Base-by-base conservation (phyloP, 2,113 vertebrate genomes). In the Hemibagrus wyckioides region DNA sequence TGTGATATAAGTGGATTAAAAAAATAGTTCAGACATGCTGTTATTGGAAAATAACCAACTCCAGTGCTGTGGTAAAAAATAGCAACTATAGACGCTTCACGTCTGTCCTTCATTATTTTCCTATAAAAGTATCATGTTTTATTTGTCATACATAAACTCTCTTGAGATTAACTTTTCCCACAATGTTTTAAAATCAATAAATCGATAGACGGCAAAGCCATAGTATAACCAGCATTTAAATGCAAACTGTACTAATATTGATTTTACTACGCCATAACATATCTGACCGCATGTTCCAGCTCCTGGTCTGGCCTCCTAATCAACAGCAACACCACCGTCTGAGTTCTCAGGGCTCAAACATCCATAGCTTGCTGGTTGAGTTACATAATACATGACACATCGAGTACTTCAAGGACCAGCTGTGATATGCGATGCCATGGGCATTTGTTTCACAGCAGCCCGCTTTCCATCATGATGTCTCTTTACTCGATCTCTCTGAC, bases 311-410 rank as follows among this genome's bases (percentile, higher is more conserved):
- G 50, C 6, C 25, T 61, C 61, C 65, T 28, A 67, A n/a, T 83
- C 44, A 83, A 48, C 44, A 30, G 54, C 41, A 82, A 77, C 41
- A 48, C 15, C 19, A 56, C 21, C 0, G 13, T 44, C 36, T 41
- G 44, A 63, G 13, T 63, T 87, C 71, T 84, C 57, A 21, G 28
- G n/a, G 52, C 65, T 61, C 10, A 50, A 57, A 56, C 48, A 65
- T 36, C 36, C 33, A 39, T 69, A 80, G 50, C 61, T 69, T 30
- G 61, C 80, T 77, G 39, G 19, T 63, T 65, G 57, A 83, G 39
- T 87, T 87, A 67, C 82, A 87, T 87, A 83, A 87, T 83, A 48
- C 30, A 84, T 84, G 86, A 84, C 44, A 65, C 80, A 86, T 71
- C n/a, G 2, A 30, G 14, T 33, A 41, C 79, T 65, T 77, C 86